Percentiles rank a stretch among this genome's conserved stretches.
phyloP scores from a whole-genome alignment of 2,888 invertebrate genomes.

The Agrochola circellaris region DNA sequence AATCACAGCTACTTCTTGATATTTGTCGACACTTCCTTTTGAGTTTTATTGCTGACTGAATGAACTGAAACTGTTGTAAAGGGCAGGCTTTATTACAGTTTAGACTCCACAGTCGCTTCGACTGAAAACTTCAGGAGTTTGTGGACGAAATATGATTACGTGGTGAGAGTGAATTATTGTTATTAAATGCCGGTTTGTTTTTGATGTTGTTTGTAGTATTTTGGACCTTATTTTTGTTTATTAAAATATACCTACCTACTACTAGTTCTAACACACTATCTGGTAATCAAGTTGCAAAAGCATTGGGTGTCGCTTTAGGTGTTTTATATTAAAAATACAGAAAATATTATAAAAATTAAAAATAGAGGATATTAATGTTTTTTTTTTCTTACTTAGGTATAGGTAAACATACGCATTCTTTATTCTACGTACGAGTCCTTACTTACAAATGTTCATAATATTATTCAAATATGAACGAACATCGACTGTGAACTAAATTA shows the following conservation, averaged over 20 bases:
- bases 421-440: not conserved
- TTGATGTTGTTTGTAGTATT: not conserved
- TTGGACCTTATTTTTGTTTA: not conserved
- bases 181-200: constrained; percentile 15
- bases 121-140: constrained; percentile 58
- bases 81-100: constrained; percentile 65
- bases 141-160: constrained; percentile 51
- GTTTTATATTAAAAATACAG: not conserved
- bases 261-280: too few relatives aligned
- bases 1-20: constrained; percentile 55
- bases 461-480: not conserved
- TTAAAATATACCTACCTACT: not conserved
- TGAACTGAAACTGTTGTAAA: constrained; percentile 68
- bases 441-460: not conserved
- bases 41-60: constrained; percentile 69
- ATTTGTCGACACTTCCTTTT: constrained; percentile 66
- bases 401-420: too few relatives aligned
- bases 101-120: constrained; percentile 34
- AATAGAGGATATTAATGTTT: not conserved
- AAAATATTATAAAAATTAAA: not conserved
- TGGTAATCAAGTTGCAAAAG: not conserved
- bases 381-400: not conserved
- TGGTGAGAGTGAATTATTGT: constrained; percentile 40
- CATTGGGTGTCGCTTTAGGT: not conserved
- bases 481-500: not conserved